Evolutionary conservation across 2,113 vertebrate species (phyloP), one percentile per base, ranked within the genome.

Genomic region (Nansenia antarctica): DNA sequence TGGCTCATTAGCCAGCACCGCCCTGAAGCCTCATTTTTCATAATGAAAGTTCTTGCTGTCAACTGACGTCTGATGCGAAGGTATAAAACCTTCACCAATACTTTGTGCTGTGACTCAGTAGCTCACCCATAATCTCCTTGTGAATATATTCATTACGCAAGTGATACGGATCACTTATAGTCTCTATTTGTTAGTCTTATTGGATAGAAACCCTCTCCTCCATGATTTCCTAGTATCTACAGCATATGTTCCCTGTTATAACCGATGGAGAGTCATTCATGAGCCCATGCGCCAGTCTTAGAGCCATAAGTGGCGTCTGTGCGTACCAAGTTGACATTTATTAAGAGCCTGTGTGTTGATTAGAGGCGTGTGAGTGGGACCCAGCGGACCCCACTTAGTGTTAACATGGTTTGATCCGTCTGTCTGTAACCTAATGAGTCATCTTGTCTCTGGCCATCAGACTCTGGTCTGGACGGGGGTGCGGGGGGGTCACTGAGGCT

Each of bases 291-390:
- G 3, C 12, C 9, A 55, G 14, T 55, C 53, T 1, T 8, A 55
- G 4, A 24, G 26, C 14, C 9, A n/a, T 54, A 39, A 70, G 59
- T 54, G 68, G 26, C 3, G 31, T 27, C 39, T 34, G 20, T 42
- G 58, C 67, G 57, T 37, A 26, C 37, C 82, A 83, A 79, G 15
- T 39, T 81, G 85, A 83, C 84, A 74, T 89, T 88, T 73, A 49
- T 62, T 0, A 45, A 69, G 70, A 31, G 5, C 77, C n/a, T 67
- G 71, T 58, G 65, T 59, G 31, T 7, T 0, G 5, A 2, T 0
- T 61, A 65, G 39, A 62, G 47, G 47, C 12, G 12, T 69, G 0
- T 9, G 77, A 47, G 47, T 73, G 30, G 42, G 64, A 73, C 70
- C 29, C 54, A 0, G 20, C 9, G 39, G 52, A 54, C 82, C 67